Percentiles rank a stretch among this genome's conserved stretches.
Evolutionary conservation across 2,888 invertebrate species (phyloP).

Genomic region (Drosophila paramelanica): DNA sequence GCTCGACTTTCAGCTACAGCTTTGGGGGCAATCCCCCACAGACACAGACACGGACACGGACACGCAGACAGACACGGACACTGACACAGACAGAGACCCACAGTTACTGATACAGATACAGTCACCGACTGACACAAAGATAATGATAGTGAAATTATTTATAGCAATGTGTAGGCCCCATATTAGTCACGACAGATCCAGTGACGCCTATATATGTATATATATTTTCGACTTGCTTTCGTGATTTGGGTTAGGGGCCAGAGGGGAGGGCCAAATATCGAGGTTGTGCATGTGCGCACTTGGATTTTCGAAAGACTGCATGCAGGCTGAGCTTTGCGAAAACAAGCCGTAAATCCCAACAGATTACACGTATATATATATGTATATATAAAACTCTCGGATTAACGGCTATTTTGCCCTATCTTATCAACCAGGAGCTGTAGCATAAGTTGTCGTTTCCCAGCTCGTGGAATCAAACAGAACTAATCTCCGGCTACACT

Average conservation of each 20-base stretch:
- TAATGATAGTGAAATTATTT: conserved; percentile 65
- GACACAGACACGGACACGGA: conserved; percentile 1
- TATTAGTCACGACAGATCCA: conserved; percentile 53
- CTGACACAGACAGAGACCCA: too few relatives aligned
- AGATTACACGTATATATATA: conserved; percentile 10
- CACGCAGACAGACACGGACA: too few relatives aligned
- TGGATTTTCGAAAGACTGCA: conserved; percentile 7
- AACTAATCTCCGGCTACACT: conserved; percentile 33
- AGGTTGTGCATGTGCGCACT: conserved; percentile 7
- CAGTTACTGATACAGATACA: not conserved
- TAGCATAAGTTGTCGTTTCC: conserved; percentile 29
- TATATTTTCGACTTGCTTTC: conserved; percentile 1
- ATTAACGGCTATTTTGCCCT: conserved; percentile 33
- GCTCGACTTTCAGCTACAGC: conserved; percentile 9
- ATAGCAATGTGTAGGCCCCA: conserved; percentile 58
- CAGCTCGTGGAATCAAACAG: conserved; percentile 37
- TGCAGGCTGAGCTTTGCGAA: conserved; percentile 15
- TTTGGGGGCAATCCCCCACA: conserved; percentile 53
- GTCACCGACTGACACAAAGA: conserved; percentile 22
- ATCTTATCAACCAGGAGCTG: conserved; percentile 42
- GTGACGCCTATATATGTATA: conserved; percentile 22
- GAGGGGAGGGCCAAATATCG: not conserved
- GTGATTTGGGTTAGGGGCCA: not conserved
- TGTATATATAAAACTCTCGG: conserved; percentile 13
- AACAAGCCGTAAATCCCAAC: conserved; percentile 35